Percentiles rank a stretch among this genome's conserved stretches.
These are phyloP conservation scores for Propsilocerus akamusi DNA, from an alignment of 1,140 invertebrate genomes.

Conservation along the genomic window DNA sequence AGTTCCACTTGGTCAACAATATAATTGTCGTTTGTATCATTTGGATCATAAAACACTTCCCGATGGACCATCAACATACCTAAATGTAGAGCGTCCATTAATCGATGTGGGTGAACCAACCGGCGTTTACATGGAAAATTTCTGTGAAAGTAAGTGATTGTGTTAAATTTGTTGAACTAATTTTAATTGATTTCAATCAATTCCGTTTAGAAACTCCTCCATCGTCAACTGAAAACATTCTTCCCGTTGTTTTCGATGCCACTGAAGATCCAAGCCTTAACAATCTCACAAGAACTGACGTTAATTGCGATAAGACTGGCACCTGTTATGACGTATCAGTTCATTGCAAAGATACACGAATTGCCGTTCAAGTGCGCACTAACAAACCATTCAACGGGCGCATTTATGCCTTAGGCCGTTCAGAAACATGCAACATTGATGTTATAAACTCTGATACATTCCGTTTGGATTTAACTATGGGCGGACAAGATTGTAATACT, in stretches of 20 bases:
- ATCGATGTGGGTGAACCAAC: constrained; percentile 80
- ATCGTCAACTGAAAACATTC: constrained; percentile 29
- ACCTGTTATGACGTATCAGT: constrained; percentile 90
- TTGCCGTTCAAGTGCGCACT: constrained; percentile 78
- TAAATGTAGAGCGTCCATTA: constrained; percentile 70
- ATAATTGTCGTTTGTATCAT: constrained; percentile 85
- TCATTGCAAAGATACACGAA: constrained; percentile 84
- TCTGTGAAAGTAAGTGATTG: constrained; percentile 43
- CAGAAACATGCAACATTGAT: constrained; percentile 88
- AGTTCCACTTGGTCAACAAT: constrained; percentile 46
- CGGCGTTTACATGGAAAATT: constrained; percentile 77
- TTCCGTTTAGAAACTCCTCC: constrained; percentile 8
- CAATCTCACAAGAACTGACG: constrained; percentile 52
- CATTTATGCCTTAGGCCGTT: constrained; percentile 80
- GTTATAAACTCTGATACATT: constrained; percentile 83
- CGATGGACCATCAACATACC: constrained; percentile 75
- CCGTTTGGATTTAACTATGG: constrained; percentile 79
- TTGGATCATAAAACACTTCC: constrained; percentile 81
- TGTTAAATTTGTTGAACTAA: background rate
- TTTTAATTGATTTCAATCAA: background rate
- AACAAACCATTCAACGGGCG: constrained; percentile 88
- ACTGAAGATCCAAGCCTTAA: constrained; percentile 47
- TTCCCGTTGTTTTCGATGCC: constrained; percentile 51
- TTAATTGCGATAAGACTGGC: constrained; percentile 85
- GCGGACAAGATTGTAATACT: constrained; percentile 85